A percentile compares a stretch with the other conserved stretches of the same genome.
These are phyloP conservation scores for Serilophus lunatus DNA, from an alignment of 2,113 vertebrate species.

Conservation along the genomic window DNA sequence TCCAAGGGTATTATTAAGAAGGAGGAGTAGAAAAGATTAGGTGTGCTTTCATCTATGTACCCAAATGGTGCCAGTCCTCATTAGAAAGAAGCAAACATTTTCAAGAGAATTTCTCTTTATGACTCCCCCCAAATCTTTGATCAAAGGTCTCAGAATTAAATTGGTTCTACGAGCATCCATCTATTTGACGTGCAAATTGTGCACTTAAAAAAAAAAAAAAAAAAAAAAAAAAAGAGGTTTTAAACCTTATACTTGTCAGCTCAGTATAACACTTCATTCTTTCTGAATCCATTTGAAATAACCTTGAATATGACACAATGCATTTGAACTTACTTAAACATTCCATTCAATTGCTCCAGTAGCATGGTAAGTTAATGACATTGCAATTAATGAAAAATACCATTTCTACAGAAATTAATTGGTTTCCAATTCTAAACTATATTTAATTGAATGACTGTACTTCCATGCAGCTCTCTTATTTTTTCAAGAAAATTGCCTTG, in stretches of 20 bases:
- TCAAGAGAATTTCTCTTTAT: neutral
- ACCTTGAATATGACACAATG: neutral
- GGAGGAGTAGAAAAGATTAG: constrained; percentile 20
- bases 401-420: constrained; percentile 25
- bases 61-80: constrained; percentile 26
- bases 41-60: constrained; percentile 18
- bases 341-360: neutral
- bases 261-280: constrained; percentile 26
- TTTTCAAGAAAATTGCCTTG: neutral
- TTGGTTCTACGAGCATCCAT: constrained; percentile 29
- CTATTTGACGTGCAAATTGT: constrained; percentile 28
- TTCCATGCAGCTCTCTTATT: neutral
- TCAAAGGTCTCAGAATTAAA: constrained; percentile 24
- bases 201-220: neutral
- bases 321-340: constrained; percentile 29
- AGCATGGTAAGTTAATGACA: constrained; percentile 22
- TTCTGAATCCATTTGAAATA: constrained; percentile 4
- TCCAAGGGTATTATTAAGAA: constrained; percentile 37
- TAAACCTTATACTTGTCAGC: constrained; percentile 6
- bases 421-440: neutral
- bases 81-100: constrained; percentile 35
- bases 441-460: constrained; percentile 37
- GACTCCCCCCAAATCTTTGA: neutral
- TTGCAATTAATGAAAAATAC: constrained; percentile 12
- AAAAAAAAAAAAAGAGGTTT: neutral